phyloP scores from a whole-genome alignment of 64 coral and sea anemone species.

The Dendronephthya gigantea region DNA sequence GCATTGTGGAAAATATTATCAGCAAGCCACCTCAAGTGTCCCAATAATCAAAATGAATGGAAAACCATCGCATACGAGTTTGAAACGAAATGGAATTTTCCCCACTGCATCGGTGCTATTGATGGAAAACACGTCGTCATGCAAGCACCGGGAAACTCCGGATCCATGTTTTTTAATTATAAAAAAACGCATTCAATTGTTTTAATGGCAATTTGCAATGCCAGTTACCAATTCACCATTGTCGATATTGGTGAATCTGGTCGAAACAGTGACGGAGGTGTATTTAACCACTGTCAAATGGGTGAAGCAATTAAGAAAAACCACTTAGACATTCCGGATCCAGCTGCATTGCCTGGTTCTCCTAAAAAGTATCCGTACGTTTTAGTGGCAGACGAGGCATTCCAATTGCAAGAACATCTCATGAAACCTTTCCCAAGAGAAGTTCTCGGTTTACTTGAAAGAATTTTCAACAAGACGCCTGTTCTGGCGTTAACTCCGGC shows the following conservation, averaged over 20 bases:
- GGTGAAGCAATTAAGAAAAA: neutral
- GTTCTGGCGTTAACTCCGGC: too few relatives aligned
- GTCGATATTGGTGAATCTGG: neutral
- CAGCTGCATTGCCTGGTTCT: too few relatives aligned
- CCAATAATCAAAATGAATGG: too few relatives aligned
- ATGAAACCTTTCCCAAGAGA: conserved; percentile 9
- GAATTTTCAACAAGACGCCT: too few relatives aligned
- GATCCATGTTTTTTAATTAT: neutral
- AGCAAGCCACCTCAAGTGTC: too few relatives aligned
- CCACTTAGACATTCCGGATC: too few relatives aligned
- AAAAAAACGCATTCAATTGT: conserved; percentile 14
- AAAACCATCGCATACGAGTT: neutral
- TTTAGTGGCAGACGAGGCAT: neutral
- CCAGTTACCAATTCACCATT: neutral
- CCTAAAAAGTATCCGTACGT: neutral
- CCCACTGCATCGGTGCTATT: too few relatives aligned
- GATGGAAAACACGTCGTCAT: too few relatives aligned
- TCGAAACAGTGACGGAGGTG: conserved; percentile 1
- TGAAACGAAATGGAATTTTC: neutral
- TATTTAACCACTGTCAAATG: neutral
- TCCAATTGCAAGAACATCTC: neutral
- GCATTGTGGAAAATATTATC: neutral
- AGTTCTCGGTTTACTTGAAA: neutral
- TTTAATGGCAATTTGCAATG: conserved; percentile 6
- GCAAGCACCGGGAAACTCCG: neutral